These are phyloP conservation scores for Bombus vancouverensis DNA, from an alignment of 1,140 invertebrate genomes.

Conservation along the genomic window DNA sequence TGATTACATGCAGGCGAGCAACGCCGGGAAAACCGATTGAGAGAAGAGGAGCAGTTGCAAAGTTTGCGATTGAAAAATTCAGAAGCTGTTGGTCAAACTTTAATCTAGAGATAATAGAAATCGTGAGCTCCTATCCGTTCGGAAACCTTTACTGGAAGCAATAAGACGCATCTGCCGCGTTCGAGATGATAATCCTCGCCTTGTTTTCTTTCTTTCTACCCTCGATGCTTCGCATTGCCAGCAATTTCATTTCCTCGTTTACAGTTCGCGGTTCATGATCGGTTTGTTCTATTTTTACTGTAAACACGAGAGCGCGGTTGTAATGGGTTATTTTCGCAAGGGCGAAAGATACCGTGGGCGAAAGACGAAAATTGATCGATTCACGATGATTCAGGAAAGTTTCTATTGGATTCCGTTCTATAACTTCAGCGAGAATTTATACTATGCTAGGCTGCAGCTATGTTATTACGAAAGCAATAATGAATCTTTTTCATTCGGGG, in stretches of 20 bases:
- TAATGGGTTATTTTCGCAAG: not conserved
- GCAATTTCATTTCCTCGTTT: conserved; percentile 1
- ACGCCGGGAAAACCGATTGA: not conserved
- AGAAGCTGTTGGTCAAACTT: too few relatives aligned
- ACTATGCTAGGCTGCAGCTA: not conserved
- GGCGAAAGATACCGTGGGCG: not conserved
- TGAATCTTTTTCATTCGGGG: not conserved
- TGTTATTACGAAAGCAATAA: not conserved
- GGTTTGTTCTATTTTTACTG: not conserved
- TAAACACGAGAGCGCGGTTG: not conserved
- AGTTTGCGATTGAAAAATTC: not conserved
- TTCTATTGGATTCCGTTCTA: not conserved
- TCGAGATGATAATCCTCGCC: not conserved
- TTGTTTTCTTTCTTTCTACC: not conserved
- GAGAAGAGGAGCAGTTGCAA: not conserved
- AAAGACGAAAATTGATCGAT: not conserved
- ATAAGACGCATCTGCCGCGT: not conserved
- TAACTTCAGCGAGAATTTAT: not conserved
- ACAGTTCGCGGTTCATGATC: not conserved
- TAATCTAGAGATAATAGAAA: conserved; percentile 17
- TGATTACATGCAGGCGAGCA: too few relatives aligned
- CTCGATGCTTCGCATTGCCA: not conserved
- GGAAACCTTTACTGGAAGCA: not conserved
- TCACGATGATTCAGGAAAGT: not conserved
- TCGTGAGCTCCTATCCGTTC: not conserved